Conservation (phyloP, 2,888 invertebrate genomes). For the Embidobia sp. region DNA sequence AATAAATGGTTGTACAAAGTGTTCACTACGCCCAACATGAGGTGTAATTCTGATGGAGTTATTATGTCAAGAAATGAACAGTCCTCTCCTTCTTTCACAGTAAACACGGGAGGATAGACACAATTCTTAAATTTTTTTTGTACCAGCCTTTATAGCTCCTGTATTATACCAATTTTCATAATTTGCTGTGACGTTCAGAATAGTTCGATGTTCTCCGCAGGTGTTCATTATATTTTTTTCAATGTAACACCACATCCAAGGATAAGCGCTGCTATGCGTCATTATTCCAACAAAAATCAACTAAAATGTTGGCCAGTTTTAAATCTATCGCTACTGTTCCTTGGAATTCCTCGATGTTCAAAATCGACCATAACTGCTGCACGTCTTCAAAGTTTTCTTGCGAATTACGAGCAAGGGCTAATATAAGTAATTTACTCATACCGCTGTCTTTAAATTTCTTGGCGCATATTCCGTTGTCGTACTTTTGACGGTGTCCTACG, state of each 20-base stretch:
- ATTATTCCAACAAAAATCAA: slow-evolving; percentile 39
- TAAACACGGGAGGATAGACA: slow-evolving; percentile 10
- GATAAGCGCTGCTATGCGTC: slow-evolving; percentile 22
- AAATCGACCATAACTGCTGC: slow-evolving; percentile 3
- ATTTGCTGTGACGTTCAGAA: neutral
- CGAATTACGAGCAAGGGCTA: slow-evolving; percentile 5
- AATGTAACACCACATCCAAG: slow-evolving; percentile 26
- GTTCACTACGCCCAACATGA: slow-evolving; percentile 27
- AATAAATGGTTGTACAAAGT: slow-evolving; percentile 12
- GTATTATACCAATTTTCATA: slow-evolving; percentile 9
- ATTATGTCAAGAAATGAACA: slow-evolving; percentile 17
- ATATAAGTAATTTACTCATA: slow-evolving; percentile 11
- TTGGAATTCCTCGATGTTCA: slow-evolving; percentile 17
- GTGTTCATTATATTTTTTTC: slow-evolving; percentile 15
- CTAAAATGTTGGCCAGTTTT: slow-evolving; percentile 40
- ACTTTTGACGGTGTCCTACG: neutral
- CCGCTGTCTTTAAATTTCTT: slow-evolving; percentile 27
- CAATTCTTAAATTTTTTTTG: slow-evolving; percentile 1
- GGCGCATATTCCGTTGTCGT: slow-evolving; percentile 1
- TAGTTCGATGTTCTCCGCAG: no score
- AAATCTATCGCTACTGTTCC: slow-evolving; percentile 33
- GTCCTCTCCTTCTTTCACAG: neutral
- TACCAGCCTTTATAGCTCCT: neutral
- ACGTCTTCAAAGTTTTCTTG: slow-evolving; percentile 44
- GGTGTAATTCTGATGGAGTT: slow-evolving; percentile 28